Evolutionary conservation across 1,140 invertebrate species (phyloP).

Genomic region (Microplitis mediator): DNA sequence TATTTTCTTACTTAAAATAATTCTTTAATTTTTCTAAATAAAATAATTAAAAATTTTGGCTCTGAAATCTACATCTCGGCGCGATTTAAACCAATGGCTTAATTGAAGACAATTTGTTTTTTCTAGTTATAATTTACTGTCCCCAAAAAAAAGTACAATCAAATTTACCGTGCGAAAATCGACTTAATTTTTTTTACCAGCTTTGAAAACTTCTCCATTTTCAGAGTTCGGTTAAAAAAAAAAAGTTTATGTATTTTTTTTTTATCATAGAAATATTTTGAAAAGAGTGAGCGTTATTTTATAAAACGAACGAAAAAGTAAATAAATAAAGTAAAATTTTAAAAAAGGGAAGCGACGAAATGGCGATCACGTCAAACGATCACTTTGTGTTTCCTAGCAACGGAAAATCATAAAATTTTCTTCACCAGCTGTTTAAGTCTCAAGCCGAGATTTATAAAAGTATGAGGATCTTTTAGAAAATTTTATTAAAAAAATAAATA

Average conservation of each 20-base stretch:
- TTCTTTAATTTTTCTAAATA: no score
- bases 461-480: neutral
- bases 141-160: no score
- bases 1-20: no score
- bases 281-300: neutral
- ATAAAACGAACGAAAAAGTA: neutral
- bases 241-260: neutral
- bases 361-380: neutral
- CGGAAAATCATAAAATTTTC: conserved; percentile 11
- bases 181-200: neutral
- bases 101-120: no score
- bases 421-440: neutral
- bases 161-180: no score
- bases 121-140: no score
- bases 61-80: no score
- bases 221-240: neutral
- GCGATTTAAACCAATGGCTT: no score
- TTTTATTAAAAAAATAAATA: conserved; percentile 19
- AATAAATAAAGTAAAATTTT: conserved; percentile 3
- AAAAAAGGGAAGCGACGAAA: neutral
- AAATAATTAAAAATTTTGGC: no score
- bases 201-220: neutral
- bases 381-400: neutral
- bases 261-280: neutral
- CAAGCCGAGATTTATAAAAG: neutral